phyloP scores from a whole-genome alignment of 2,113 vertebrate genomes.

The Lophochroa leadbeateri region DNA sequence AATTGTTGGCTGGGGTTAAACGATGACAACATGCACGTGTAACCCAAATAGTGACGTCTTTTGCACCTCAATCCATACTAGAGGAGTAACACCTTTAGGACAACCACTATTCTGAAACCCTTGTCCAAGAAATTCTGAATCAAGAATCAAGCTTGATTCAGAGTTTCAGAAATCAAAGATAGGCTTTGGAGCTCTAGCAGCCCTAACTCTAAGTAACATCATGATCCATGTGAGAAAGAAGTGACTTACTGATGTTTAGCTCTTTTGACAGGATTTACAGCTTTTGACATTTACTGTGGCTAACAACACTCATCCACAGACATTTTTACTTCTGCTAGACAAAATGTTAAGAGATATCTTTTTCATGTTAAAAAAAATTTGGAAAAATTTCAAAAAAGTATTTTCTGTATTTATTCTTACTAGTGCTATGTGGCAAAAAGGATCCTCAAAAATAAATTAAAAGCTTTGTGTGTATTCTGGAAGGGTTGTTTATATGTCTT shows the following conservation, averaged over 20 bases:
- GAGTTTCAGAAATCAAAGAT: background rate
- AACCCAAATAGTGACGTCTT: background rate
- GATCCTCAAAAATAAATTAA: background rate
- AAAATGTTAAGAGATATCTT: background rate
- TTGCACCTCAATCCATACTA: background rate
- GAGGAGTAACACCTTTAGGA: background rate
- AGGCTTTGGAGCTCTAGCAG: background rate
- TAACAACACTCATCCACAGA: background rate
- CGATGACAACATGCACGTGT: background rate
- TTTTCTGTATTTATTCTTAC: background rate
- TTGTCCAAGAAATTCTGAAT: background rate
- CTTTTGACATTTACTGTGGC: background rate
- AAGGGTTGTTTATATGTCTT: fast-evolving
- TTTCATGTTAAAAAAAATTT: background rate
- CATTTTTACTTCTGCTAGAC: background rate
- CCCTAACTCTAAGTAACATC: background rate
- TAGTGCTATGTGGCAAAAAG: background rate
- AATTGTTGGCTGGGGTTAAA: too few relatives aligned
- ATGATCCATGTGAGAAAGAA: background rate
- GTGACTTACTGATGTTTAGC: background rate
- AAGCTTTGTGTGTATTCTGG: background rate
- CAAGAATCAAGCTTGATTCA: background rate
- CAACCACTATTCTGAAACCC: background rate
- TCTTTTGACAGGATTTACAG: background rate
- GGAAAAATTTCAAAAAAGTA: background rate